Percentiles rank a stretch among this genome's conserved stretches.
These are phyloP conservation scores for Catagonus wagneri DNA, from an alignment of 2,113 vertebrate genomes.

Conservation along the genomic window DNA sequence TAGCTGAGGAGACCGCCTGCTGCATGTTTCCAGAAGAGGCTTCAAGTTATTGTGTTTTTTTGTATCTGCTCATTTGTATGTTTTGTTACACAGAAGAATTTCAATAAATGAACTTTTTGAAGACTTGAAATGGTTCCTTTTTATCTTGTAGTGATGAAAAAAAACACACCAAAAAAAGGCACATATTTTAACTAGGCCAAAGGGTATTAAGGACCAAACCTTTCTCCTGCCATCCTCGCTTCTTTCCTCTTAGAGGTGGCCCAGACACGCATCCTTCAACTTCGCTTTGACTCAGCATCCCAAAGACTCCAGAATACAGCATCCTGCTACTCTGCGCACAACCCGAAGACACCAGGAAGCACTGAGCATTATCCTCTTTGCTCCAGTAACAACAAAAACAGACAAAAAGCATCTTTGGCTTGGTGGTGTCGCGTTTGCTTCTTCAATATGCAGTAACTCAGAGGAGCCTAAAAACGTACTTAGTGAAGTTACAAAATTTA, in stretches of 20 bases:
- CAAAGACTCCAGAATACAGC: background rate
- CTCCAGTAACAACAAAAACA: slow-evolving; percentile 40
- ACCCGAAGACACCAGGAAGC: slow-evolving; percentile 47
- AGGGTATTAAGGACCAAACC: background rate
- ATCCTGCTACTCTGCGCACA: background rate
- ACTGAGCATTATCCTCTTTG: background rate
- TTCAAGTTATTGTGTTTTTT: slow-evolving; percentile 61
- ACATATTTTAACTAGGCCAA: slow-evolving; percentile 71
- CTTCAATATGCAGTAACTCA: slow-evolving; percentile 56
- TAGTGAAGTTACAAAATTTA: slow-evolving; percentile 64
- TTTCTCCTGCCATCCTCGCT: background rate
- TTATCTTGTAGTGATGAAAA: slow-evolving; percentile 46
- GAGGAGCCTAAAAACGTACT: slow-evolving; percentile 63
- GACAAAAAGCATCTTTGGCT: slow-evolving; percentile 67
- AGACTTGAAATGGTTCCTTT: slow-evolving; percentile 67
- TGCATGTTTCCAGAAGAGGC: slow-evolving; percentile 53
- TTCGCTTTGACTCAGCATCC: background rate
- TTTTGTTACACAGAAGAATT: slow-evolving; percentile 67
- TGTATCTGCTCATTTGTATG: slow-evolving; percentile 52
- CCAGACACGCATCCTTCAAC: background rate
- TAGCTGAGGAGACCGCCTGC: background rate
- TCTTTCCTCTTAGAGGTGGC: background rate
- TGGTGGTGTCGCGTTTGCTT: slow-evolving; percentile 26
- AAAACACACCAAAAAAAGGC: slow-evolving; percentile 73
- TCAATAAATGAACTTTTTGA: slow-evolving; percentile 83